Conservation (phyloP, 2,888 invertebrate species). For the Ochropleura leucogaster region DNA sequence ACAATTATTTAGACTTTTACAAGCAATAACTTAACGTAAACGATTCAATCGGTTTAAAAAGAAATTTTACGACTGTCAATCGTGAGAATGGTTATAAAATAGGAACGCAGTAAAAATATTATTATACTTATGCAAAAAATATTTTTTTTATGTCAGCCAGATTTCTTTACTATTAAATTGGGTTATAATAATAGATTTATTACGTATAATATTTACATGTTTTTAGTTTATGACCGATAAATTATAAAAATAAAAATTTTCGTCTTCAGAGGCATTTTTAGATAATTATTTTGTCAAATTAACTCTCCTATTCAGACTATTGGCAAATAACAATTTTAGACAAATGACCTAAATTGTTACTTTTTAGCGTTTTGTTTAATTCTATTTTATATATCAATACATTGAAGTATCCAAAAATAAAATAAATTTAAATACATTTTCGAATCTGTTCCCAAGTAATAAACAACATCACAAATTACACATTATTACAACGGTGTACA, state of each 20-base stretch:
- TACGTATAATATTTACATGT: conserved; percentile 37
- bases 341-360: no score
- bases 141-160: conserved; percentile 14
- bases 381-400: background rate
- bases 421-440: conserved; percentile 11
- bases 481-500: conserved; percentile 28
- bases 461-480: conserved; percentile 32
- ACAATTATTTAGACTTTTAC: conserved; percentile 65
- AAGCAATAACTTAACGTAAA: conserved; percentile 64
- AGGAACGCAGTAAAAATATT: conserved; percentile 29
- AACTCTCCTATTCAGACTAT: background rate
- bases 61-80: conserved; percentile 57
- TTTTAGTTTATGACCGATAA: conserved; percentile 36
- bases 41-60: conserved; percentile 55
- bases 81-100: conserved; percentile 50
- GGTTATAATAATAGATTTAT: conserved; percentile 42
- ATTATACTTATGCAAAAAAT: conserved; percentile 20
- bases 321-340: no score
- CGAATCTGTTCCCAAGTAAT: conserved; percentile 6
- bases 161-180: conserved; percentile 30
- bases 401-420: background rate
- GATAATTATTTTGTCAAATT: background rate
- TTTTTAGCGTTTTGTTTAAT: background rate
- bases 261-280: background rate
- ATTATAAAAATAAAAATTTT: conserved; percentile 1